Conservation (phyloP, 2,888 invertebrate genomes). For the Aphidoletes aphidimyza region DNA sequence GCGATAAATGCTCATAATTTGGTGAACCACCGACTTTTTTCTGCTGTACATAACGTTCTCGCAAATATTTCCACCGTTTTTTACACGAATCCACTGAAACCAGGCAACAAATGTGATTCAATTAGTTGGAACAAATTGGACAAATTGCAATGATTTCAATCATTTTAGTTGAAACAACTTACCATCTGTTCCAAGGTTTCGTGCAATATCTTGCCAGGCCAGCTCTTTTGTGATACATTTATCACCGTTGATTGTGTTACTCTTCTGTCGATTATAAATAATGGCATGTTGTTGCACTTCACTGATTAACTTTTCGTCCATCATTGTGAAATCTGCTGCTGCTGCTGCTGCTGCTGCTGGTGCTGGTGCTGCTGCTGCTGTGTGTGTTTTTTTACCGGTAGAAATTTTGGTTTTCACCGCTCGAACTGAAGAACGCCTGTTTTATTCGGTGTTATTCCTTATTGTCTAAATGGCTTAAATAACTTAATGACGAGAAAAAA, state of each 20-base stretch:
- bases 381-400: neutral
- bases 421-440: neutral
- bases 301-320: slow-evolving; percentile 66
- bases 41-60: slow-evolving; percentile 66
- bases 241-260: slow-evolving; percentile 63
- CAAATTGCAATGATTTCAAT: neutral
- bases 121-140: neutral
- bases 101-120: neutral
- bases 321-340: slow-evolving; percentile 61
- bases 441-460: neutral
- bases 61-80: slow-evolving; percentile 66
- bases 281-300: slow-evolving; percentile 66
- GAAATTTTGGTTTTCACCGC: neutral
- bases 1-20: slow-evolving; percentile 66
- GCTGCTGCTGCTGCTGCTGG: no score
- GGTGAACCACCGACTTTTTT: slow-evolving; percentile 66
- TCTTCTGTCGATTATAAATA: slow-evolving; percentile 66
- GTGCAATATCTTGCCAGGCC: slow-evolving; percentile 65
- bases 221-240: slow-evolving; percentile 64
- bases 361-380: no score
- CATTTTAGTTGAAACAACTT: slow-evolving; percentile 57
- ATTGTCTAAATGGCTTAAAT: neutral
- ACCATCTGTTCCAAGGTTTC: slow-evolving; percentile 65
- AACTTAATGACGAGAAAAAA: neutral
- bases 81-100: slow-evolving; percentile 65